These are phyloP conservation scores for Melanotaenia nigrans DNA, from an alignment of 2,797 vertebrate species.

Conservation along the genomic window DNA sequence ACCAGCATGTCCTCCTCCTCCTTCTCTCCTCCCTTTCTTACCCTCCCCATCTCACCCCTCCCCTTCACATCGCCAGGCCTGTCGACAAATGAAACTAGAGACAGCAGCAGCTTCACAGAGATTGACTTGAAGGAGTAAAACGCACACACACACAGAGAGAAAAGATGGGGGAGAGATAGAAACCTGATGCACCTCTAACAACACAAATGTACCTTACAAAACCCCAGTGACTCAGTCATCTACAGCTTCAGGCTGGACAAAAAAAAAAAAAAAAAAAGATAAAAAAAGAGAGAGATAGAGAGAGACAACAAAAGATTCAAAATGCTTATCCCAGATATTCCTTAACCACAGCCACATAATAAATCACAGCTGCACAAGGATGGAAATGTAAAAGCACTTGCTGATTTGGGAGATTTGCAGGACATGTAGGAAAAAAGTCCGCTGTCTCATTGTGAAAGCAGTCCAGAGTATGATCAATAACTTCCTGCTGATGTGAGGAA, in stretches of 20 bases:
- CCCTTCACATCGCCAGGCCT: slow-evolving; percentile 51
- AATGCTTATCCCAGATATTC: slow-evolving; percentile 8
- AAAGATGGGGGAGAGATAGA: slow-evolving; percentile 49
- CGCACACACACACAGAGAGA: slow-evolving; percentile 29
- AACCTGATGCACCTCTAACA: slow-evolving; percentile 61
- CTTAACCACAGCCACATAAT: slow-evolving; percentile 13
- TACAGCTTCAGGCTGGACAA: slow-evolving; percentile 31
- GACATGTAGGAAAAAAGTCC: not conserved
- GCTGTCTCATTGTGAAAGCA: slow-evolving; percentile 38
- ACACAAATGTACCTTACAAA: slow-evolving; percentile 55
- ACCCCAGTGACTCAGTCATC: slow-evolving; percentile 43
- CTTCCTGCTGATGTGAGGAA: slow-evolving; percentile 70
- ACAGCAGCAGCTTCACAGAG: slow-evolving; percentile 65
- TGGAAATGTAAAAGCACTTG: slow-evolving; percentile 17
- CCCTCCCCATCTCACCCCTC: not conserved
- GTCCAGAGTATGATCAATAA: slow-evolving; percentile 61
- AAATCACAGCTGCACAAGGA: not conserved
- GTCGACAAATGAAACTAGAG: slow-evolving; percentile 77
- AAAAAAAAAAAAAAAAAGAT: not conserved
- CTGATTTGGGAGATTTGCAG: slow-evolving; percentile 20
- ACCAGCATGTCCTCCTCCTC: slow-evolving; percentile 4
- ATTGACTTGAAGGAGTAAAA: slow-evolving; percentile 71
- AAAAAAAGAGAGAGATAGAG: not conserved
- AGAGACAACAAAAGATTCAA: slow-evolving; percentile 4
- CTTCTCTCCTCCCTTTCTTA: not conserved